Base-by-base conservation (phyloP, 2,888 invertebrate species). In the Acleris emargana region DNA sequence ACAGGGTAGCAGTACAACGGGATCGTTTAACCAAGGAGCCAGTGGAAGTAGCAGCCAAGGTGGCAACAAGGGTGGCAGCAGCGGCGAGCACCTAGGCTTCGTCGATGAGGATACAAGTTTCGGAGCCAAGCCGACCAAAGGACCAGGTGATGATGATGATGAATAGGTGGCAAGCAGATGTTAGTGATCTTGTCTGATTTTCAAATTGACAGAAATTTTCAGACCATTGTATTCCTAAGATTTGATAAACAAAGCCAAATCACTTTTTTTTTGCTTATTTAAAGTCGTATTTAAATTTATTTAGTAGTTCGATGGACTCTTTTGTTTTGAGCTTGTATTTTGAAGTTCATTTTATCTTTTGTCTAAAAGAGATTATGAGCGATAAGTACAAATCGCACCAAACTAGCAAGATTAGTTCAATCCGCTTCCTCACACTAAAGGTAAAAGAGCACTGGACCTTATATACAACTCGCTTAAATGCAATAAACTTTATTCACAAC, bases 401-500 rank as follows among this genome's bases (percentile, higher is more conserved):
- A 67, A 60, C 63, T 69, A 72, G 79, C 86, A 86, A 89, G 89
- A 87, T 89, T 87, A 87, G 68, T 68, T 83, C 84, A 82, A 87
- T 82, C 82, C 73, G 81, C 85, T 85, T 84, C 79, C 81, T 80
- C 79, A 75, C 78, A 77, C 61, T 58, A 58, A 62, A 63, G 78
- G 75, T 79, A 78, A 81, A 81, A 79, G 76, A 80, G 70, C 89
- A 87, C 87, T 76, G 71, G 78, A 79, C 78, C 80, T 74, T 76
- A 75, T 76, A 76, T 72, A 76, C 78, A 77, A 81, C 82, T 79
- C 84, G 90, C 90, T 90, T 89, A 78, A 84, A 78, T 78, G 88
- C 91, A 91, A 91, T 91, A 91, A 91, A 91, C 82, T 80, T 83
- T 89, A 79, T 89, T 84, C 88, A 89, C 87, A 76, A 83, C 80